Evolutionary conservation across 1,140 invertebrate genomes (phyloP).

Genomic region (Drosophila gunungcola): DNA sequence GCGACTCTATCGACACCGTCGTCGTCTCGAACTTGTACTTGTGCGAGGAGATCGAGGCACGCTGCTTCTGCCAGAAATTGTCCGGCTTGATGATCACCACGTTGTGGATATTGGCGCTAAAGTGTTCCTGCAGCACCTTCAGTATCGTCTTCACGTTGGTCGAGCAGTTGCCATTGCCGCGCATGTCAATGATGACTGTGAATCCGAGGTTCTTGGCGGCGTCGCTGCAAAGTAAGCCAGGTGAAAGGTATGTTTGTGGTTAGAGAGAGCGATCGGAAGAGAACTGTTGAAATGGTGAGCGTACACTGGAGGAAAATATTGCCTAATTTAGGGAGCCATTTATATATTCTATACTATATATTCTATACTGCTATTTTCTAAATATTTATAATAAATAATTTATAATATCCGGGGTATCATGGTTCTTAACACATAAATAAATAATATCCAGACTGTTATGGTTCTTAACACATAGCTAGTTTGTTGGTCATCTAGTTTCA

Average conservation of each 20-base stretch:
- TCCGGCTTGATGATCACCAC: conserved; percentile 99
- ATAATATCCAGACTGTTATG: no score
- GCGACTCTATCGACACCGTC: conserved; percentile 97
- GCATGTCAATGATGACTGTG: conserved; percentile 98
- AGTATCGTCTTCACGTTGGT: conserved; percentile 98
- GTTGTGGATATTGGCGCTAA: conserved; percentile 93
- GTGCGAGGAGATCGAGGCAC: conserved; percentile 97
- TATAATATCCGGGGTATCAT: no score
- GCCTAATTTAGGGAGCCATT: not conserved
- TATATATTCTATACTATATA: no score
- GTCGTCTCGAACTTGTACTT: conserved; percentile 99
- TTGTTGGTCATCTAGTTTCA: no score
- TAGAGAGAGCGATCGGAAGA: conserved; percentile 29
- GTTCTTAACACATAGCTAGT: no score
- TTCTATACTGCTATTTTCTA: no score
- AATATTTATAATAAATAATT: no score
- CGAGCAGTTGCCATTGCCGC: conserved; percentile 94
- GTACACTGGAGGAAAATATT: conserved; percentile 10
- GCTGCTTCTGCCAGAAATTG: conserved; percentile 99
- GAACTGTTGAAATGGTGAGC: conserved; percentile 4
- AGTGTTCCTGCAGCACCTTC: conserved; percentile 98
- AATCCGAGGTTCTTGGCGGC: conserved; percentile 95
- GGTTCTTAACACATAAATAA: no score
- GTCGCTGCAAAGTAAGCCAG: conserved; percentile 88
- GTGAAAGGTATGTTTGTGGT: conserved; percentile 67